These are phyloP conservation scores for Cataglyphis rosenhaueri DNA, from an alignment of 2,888 invertebrate species.

Conservation along the genomic window DNA sequence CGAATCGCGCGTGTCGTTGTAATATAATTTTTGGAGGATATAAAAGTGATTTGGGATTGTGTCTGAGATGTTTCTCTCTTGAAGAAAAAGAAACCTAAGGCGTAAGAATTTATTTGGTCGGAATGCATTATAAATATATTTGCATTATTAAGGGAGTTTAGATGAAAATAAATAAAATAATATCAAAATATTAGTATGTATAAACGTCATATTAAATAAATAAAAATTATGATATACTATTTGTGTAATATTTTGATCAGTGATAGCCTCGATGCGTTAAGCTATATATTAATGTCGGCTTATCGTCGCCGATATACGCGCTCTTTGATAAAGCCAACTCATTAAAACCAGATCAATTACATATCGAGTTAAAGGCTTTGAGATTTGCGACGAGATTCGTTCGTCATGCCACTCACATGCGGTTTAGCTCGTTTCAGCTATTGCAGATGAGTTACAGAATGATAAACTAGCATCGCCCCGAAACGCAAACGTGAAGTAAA, in stretches of 20 bases:
- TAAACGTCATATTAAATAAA: neutral
- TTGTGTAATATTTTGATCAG: neutral
- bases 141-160: neutral
- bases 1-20: neutral
- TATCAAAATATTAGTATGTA: neutral
- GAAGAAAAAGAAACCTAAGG: neutral
- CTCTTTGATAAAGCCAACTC: neutral
- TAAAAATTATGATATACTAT: neutral
- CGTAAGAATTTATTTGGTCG: neutral
- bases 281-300: neutral
- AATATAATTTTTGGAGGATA: slow-evolving; percentile 9
- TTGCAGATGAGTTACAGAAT: slow-evolving; percentile 36
- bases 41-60: neutral
- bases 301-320: no score
- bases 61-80: neutral
- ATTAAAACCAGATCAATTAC: slow-evolving; percentile 25
- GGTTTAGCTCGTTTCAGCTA: slow-evolving; percentile 25
- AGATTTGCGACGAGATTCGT: slow-evolving; percentile 33
- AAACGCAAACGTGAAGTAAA: slow-evolving; percentile 41
- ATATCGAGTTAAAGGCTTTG: slow-evolving; percentile 16
- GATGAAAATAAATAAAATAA: neutral
- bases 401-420: neutral
- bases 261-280: neutral
- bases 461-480: slow-evolving; percentile 40
- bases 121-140: neutral